Percentiles rank a stretch among this genome's conserved stretches.
Evolutionary conservation across 1,140 invertebrate genomes (phyloP).

Genomic region (Microplitis mediator): DNA sequence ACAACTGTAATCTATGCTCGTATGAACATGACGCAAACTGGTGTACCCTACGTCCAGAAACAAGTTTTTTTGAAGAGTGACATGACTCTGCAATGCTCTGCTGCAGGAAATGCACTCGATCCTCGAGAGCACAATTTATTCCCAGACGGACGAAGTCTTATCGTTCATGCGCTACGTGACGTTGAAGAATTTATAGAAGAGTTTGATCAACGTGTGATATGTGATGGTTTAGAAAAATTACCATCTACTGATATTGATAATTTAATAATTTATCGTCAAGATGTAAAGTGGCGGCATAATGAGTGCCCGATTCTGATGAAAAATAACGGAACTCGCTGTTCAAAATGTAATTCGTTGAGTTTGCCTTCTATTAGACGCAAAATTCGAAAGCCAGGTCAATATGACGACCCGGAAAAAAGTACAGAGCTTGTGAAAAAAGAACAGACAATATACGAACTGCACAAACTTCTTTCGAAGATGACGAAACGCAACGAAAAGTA

Average conservation of each 20-base stretch:
- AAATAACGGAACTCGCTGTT: constrained; percentile 42
- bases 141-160: constrained; percentile 39
- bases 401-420: constrained; percentile 14
- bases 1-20: constrained; percentile 51
- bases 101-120: constrained; percentile 48
- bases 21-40: constrained; percentile 45
- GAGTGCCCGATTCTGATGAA: constrained; percentile 51
- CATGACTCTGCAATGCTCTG: constrained; percentile 50
- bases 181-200: constrained; percentile 54
- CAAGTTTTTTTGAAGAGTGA: constrained; percentile 54
- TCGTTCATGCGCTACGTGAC: constrained; percentile 44
- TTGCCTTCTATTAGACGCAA: constrained; percentile 8
- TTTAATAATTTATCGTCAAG: constrained; percentile 43
- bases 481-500: constrained; percentile 26
- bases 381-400: constrained; percentile 14
- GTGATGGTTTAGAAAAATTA: constrained; percentile 45
- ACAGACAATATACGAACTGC: constrained; percentile 29
- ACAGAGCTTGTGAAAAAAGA: constrained; percentile 31
- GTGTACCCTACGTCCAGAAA: constrained; percentile 52
- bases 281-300: constrained; percentile 50
- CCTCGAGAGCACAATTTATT: constrained; percentile 47
- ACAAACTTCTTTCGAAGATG: constrained; percentile 33
- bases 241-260: constrained; percentile 33
- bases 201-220: constrained; percentile 50
- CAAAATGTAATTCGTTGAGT: constrained; percentile 46